Conservation (phyloP, 2,888 invertebrate species). For the Eristalis intricaria region DNA sequence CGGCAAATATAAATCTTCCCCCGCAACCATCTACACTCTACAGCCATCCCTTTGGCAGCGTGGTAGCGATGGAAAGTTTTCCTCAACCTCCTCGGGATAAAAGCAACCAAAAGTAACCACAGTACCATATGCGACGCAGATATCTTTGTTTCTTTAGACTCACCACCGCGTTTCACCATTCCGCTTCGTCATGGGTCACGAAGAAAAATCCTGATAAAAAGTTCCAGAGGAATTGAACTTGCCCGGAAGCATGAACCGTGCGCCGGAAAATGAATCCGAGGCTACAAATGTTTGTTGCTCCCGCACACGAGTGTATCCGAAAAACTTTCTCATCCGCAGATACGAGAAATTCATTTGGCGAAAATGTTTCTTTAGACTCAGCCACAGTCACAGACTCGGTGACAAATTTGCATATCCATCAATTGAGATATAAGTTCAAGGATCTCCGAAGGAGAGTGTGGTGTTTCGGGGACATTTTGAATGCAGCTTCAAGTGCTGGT, state of each 20-base stretch:
- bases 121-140: slow-evolving; percentile 50
- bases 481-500: slow-evolving; percentile 57
- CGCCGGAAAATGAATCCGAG: slow-evolving; percentile 15
- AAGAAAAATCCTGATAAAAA: slow-evolving; percentile 61
- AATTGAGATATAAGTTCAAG: slow-evolving; percentile 36
- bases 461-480: slow-evolving; percentile 47
- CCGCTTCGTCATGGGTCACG: background rate
- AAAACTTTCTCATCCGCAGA: slow-evolving; percentile 3
- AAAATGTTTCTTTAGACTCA: background rate
- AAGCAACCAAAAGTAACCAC: slow-evolving; percentile 5
- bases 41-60: background rate
- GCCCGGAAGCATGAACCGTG: slow-evolving; percentile 41
- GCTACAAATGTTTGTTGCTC: background rate
- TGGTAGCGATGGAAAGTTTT: slow-evolving; percentile 27
- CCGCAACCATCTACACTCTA: background rate
- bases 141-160: slow-evolving; percentile 32
- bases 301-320: slow-evolving; percentile 5
- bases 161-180: background rate
- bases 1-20: slow-evolving; percentile 52
- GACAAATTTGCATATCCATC: slow-evolving; percentile 60
- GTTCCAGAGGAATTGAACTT: slow-evolving; percentile 31
- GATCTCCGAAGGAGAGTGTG: slow-evolving; percentile 32
- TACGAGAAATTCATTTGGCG: slow-evolving; percentile 36
- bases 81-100: slow-evolving; percentile 9
- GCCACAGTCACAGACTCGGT: background rate